Evolutionary conservation across 1,140 invertebrate genomes (phyloP), one percentile per base, ranked within the genome.

Genomic region (Nomia melanderi): DNA sequence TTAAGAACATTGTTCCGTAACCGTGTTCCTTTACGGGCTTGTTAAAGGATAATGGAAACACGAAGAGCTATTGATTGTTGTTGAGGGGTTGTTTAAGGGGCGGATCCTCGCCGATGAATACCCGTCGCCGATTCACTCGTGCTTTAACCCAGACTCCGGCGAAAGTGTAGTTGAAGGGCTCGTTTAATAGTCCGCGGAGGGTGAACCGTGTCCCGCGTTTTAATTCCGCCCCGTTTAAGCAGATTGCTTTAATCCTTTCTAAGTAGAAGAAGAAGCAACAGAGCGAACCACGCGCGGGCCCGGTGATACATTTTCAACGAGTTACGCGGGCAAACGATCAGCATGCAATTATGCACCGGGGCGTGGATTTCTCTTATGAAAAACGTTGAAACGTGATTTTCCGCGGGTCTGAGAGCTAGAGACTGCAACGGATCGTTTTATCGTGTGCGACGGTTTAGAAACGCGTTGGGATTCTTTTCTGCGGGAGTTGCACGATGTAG

Each of bases 231-330:
- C 2, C 33, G 56, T 25, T 62, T 33, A 50, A 50, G n/a, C 59
- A 29, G 27, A n/a, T n/a, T 25, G 23, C 25, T 33, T 50, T 50
- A 47, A 60, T 70, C 25, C 67, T 9, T 7, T 9, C 9, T 50
- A 53, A 72, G 57, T 27, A n/a, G 36, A 36, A 8, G 23, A 14
- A 53, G 33, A 29, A 47, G 57, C n/a, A 71, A 47, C 69, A 60
- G 25, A n/a, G 17, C 11, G 5, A 6, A 20, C 17, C 1, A 1
- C 7, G 50, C 29, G n/a, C 2, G 12, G 23, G 20, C 12, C 2
- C 23, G 23, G 1, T n/a, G 12, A 59, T 11, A 31, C 23, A 31
- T 23, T 59, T 25, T 59, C 31, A 31, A 53, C 47, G 31, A 20
- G 64, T 50, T 65, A 9, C 11, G 5, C n/a, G 5, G 9, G 11